Conservation (phyloP, 2,888 invertebrate species). For the Coelogynopora nodosa region DNA sequence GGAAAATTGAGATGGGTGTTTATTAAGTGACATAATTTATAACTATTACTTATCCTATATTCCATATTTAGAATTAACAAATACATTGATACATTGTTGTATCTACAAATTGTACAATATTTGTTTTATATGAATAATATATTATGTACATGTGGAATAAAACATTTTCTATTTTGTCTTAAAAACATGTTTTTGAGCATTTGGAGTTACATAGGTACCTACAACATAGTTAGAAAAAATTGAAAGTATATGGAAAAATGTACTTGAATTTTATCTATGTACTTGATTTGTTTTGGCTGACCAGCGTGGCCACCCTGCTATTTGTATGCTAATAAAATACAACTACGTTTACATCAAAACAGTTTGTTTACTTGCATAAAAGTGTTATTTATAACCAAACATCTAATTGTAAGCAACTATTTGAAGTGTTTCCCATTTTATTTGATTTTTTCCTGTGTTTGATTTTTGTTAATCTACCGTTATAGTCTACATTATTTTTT, state of each 20-base stretch:
- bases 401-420: no score
- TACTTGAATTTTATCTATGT: neutral
- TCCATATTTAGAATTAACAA: no score
- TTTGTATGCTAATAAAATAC: no score
- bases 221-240: neutral
- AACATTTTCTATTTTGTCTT: slow-evolving; percentile 4
- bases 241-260: neutral
- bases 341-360: no score
- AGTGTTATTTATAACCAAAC: no score
- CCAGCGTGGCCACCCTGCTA: neutral
- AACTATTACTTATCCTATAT: no score
- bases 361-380: no score
- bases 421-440: no score
- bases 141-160: neutral
- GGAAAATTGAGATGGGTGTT: neutral
- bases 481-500: no score
- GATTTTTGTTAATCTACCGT: no score
- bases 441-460: no score
- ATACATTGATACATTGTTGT: neutral
- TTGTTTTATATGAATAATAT: neutral
- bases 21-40: neutral
- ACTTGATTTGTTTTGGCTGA: neutral
- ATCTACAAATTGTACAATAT: neutral
- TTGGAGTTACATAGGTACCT: neutral
- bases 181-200: neutral